Evolutionary conservation across 92 coral and sea anemone species (phyloP), one percentile per base, ranked within the genome.

Genomic region (Diadumene lineata): DNA sequence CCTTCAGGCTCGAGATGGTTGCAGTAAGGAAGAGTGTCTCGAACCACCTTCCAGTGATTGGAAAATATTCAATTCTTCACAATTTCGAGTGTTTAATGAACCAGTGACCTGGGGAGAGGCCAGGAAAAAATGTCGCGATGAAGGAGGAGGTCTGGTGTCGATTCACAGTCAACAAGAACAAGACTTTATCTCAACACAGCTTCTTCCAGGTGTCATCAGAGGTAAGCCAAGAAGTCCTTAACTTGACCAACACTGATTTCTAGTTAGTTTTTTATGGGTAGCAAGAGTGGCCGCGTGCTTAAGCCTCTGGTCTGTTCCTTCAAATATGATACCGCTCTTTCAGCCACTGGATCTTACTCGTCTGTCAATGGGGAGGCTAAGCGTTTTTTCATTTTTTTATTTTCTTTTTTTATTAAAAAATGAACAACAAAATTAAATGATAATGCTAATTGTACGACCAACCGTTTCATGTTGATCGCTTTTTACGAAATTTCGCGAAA

Each of bases 61-160:
- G 56, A 43, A 68, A 28, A 4, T 16, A 31, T 69, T 69, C 24
- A 69, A 69, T 19, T 44, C 74, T 0, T 69, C 74, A 46, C 57
- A 46, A 21, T 69, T 69, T 32, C 61, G 17, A 34, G 27, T 69
- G 60, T 46, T 69, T 21, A 30, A 69, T 0, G 60, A 69, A 2
- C 74, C 60, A 48, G 57, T 48, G 32, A 44, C 74, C 21, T 69
- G 74, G 74, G 33, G 57, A 34, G 60, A 69, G 43, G 74, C 74
- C 11, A 31, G 74, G 23, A 46, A 6, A 19, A 28, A 26, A 31
- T 69, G 74, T 28, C 74, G 57, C n/a, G 56, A 34, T 8, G 60
- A 25, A 7, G 33, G 44, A 46, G 74, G 43, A 26, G 74, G 19
- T 23, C 58, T 53, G 58, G 58, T 53, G 19, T 53, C 58, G 58